These are phyloP conservation scores for Eilema depressum DNA, from an alignment of 2,888 invertebrate species.

Conservation along the genomic window DNA sequence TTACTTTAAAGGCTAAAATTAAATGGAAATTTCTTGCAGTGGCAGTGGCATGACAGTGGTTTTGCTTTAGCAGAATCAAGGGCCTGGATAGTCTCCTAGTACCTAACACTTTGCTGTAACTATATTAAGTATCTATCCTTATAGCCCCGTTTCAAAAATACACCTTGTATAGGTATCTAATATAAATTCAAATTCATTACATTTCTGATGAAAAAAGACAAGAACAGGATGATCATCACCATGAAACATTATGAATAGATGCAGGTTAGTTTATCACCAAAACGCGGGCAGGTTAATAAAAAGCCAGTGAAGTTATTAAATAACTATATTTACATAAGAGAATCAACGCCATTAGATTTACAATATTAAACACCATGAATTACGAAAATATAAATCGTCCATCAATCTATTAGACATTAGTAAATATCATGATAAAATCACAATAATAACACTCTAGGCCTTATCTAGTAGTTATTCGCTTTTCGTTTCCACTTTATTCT, in stretches of 20 bases:
- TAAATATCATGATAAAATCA: conserved; percentile 43
- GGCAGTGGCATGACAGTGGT: no score
- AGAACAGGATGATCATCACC: neutral
- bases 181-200: no score
- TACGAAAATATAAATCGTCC: conserved; percentile 68
- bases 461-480: conserved; percentile 63
- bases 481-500: conserved; percentile 80
- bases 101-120: no score
- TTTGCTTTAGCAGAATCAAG: no score
- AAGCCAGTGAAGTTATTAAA: conserved; percentile 55
- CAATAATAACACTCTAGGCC: conserved; percentile 36
- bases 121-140: no score
- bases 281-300: conserved; percentile 43
- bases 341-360: conserved; percentile 64
- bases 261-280: conserved; percentile 9
- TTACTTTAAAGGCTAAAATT: no score
- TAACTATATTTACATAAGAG: conserved; percentile 74
- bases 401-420: conserved; percentile 50
- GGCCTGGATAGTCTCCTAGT: no score
- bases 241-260: neutral
- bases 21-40: no score
- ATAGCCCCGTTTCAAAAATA: no score
- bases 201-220: no score
- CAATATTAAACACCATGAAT: conserved; percentile 63
- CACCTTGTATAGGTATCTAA: no score